phyloP scores from a whole-genome alignment of 2,797 vertebrate species.

The Dicrostonyx torquatus region DNA sequence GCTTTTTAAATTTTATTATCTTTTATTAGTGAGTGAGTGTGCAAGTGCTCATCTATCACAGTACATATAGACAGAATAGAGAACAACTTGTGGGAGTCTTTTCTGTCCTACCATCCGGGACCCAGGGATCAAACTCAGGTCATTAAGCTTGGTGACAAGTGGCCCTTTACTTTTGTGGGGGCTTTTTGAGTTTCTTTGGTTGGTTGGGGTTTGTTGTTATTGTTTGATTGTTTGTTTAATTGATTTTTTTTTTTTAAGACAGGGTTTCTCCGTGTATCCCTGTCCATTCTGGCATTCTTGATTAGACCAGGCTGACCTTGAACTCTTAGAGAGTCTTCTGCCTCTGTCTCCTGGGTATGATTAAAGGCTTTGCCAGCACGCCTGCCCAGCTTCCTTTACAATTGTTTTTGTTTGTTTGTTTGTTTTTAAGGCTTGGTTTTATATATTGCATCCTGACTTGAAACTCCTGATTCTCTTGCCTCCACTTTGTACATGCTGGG shows the following conservation, averaged over 20 bases:
- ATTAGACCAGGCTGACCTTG: too few species aligned
- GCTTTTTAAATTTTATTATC: not conserved
- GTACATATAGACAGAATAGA: not conserved
- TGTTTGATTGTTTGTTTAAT: not conserved
- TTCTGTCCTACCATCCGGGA: not conserved
- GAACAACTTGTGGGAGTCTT: not conserved
- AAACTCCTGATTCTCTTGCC: not conserved
- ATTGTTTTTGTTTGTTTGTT: not conserved
- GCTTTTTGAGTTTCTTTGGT: not conserved
- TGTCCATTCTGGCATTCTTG: too few species aligned
- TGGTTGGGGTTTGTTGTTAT: not conserved
- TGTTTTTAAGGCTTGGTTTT: not conserved
- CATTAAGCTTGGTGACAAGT: not conserved
- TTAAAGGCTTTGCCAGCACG: not conserved
- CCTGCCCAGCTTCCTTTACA: not conserved
- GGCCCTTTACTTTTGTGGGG: not conserved
- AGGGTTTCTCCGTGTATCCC: too few species aligned
- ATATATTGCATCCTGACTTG: not conserved
- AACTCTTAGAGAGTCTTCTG: too few species aligned
- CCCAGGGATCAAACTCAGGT: not conserved
- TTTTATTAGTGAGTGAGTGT: not conserved
- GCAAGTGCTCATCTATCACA: not conserved
- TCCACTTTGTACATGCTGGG: not conserved
- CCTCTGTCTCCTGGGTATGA: too few species aligned
- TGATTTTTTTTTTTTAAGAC: not conserved